Evolutionary conservation across 2,888 invertebrate species (phyloP).

Genomic region (Tinea trinotella): DNA sequence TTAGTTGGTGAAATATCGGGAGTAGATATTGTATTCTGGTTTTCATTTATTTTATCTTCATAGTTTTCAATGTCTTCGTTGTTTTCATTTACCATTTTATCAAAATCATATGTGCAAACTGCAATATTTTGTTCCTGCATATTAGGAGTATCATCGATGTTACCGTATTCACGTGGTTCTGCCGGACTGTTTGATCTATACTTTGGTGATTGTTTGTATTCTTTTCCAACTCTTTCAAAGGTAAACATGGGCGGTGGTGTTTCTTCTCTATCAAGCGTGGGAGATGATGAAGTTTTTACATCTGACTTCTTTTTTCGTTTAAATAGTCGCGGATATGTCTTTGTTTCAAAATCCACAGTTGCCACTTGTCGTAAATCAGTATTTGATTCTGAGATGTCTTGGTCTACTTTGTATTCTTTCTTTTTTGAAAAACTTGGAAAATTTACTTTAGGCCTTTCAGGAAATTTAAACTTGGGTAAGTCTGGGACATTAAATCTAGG

Average conservation of each 20-base stretch:
- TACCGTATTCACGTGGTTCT: conserved; percentile 62
- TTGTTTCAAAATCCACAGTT: conserved; percentile 80
- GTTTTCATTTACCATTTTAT: conserved; percentile 70
- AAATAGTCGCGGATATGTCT: conserved; percentile 84
- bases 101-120: conserved; percentile 66
- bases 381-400: conserved; percentile 49
- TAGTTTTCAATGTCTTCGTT: conserved; percentile 68
- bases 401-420: conserved; percentile 51
- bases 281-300: conserved; percentile 67
- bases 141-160: conserved; percentile 51
- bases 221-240: conserved; percentile 77
- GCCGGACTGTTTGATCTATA: conserved; percentile 55
- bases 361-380: conserved; percentile 55
- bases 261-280: conserved; percentile 64
- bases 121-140: conserved; percentile 45
- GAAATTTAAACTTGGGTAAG: conserved; percentile 70
- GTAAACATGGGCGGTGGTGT: conserved; percentile 75
- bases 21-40: conserved; percentile 37
- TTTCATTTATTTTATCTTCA: conserved; percentile 35
- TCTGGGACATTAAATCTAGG: conserved; percentile 70
- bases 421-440: conserved; percentile 75
- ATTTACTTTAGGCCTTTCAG: conserved; percentile 74
- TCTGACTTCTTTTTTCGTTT: conserved; percentile 58
- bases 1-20: conserved; percentile 53
- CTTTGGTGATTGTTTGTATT: conserved; percentile 57